Base-by-base conservation (phyloP, 2,888 invertebrate species). In the Steinernema carpocapsae region DNA sequence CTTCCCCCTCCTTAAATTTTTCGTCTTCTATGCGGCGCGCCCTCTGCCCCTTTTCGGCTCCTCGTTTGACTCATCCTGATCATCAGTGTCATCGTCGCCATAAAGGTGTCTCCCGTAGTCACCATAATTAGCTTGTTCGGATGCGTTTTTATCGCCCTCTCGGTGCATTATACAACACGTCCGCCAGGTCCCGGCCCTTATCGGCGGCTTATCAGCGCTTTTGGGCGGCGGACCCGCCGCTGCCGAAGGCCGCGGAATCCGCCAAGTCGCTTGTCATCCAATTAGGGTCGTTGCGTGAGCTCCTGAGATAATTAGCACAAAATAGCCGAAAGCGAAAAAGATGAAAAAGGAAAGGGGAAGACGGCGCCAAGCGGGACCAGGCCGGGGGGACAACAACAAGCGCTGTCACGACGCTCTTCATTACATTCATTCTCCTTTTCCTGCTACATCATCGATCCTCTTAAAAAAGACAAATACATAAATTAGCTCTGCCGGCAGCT, bases 121-220 rank as follows among this genome's bases (percentile, higher is more conserved):
- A 10, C 37, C 37, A 37, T 37, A 64, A 64, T 64, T 64, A 29
- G 64, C 56, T 56, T 56, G 56, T 56, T 56, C 56, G 56, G 56
- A 29, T 64, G 10, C 64, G 64, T 64, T 64, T 64, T 64, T 64
- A 64, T 64, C 64, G 64, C 32, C 37, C 64, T 64, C 26, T 64
- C 64, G 14, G 17, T 3, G 56, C 56, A 26, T 26, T 26, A 22
- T 17, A 64, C 64, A 64, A 32, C 64, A 32, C 64, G 37, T 29
- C 12, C 14, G 32, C 29, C 64, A 32, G 29, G 3, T 32, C 64
- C 64, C 29, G 17, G 48, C 48, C 48, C 48, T 48, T 48, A 48
- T 48, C 48, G 26, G 32, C 32, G 64, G 17, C 52, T 52, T 52
- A 52, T 52, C 52, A 52, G 52, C 52, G 52, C 52, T 22, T 19